These are phyloP conservation scores for Lepilemur ruficaudatus DNA, from an alignment of 2,797 vertebrate genomes.

Conservation along the genomic window DNA sequence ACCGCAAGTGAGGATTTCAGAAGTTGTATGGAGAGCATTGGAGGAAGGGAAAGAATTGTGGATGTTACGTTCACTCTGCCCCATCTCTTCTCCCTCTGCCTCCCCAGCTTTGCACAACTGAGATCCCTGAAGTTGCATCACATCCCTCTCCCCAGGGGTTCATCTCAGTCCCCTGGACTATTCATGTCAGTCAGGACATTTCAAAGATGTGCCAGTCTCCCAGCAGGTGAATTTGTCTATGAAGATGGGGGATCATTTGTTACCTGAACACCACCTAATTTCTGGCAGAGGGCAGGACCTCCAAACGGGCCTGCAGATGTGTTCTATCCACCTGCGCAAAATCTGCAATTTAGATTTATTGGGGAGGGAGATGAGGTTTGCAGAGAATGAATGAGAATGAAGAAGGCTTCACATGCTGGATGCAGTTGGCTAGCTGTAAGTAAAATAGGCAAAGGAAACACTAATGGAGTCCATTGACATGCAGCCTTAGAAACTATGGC, in stretches of 20 bases:
- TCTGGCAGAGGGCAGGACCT: not conserved
- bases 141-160: not conserved
- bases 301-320: not conserved
- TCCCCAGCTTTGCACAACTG: not conserved
- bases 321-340: not conserved
- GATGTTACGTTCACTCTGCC: not conserved
- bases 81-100: not conserved
- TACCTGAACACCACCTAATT: not conserved
- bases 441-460: not conserved
- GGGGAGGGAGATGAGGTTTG: not conserved
- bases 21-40: not conserved
- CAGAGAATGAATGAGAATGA: not conserved
- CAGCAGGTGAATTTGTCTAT: not conserved
- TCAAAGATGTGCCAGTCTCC: not conserved
- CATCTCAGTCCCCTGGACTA: not conserved
- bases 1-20: not conserved
- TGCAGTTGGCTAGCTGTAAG: not conserved
- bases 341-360: not conserved
- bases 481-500: not conserved
- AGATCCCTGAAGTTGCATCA: not conserved
- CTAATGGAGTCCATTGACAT: not conserved
- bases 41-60: not conserved
- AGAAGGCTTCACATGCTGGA: not conserved
- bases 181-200: not conserved
- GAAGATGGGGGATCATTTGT: not conserved